Evolutionary conservation across 2,113 vertebrate species (phyloP), one percentile per base, ranked within the genome.

Genomic region (Oreochromis niloticus): DNA sequence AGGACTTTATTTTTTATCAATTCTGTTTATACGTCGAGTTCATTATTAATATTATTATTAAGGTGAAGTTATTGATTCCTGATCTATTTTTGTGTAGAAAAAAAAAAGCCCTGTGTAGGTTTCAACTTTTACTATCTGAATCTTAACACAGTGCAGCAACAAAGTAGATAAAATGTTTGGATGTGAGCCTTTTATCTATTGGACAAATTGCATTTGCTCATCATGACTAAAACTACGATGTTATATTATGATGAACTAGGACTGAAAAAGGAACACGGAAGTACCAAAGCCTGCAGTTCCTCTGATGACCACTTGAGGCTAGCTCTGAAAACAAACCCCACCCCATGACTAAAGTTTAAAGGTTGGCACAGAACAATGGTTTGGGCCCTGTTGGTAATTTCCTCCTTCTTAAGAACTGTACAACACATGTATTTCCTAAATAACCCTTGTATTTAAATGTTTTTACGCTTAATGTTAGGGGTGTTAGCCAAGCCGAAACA

Each of bases 301-400:
- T 19, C 43, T 30, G 46, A 32, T 78, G 24, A 6, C 43, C 43
- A 78, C 71, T 75, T 50, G 41, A 73, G 68, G 68, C 22, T 73
- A 27, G 22, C 14, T 27, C 22, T 4, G 22, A 46, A 46, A 46
- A 6, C 22, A 27, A 46, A 46, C 22, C 8, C 39, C 39, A 46
- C 9, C 22, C 22, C 39, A 73, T 73, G 8, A 46, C 8, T 46
- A 14, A 43, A 16, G 22, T 73, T 73, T 46, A 46, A 27, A 16
- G 39, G 39, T 7, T 73, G 68, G 39, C 5, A 73, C 68, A 46
- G 22, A 73, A 4, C 34, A 66, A 66, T 73, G 22, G 41, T 46
- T 73, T 48, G 27, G 22, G 68, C 5, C 13, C 14, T 46, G 14
- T 46, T 46, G 13, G 41, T 11, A 17, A 73, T 27, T 48, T 73